Evolutionary conservation across 2,888 invertebrate species (phyloP).

Genomic region (Griposia aprilina): DNA sequence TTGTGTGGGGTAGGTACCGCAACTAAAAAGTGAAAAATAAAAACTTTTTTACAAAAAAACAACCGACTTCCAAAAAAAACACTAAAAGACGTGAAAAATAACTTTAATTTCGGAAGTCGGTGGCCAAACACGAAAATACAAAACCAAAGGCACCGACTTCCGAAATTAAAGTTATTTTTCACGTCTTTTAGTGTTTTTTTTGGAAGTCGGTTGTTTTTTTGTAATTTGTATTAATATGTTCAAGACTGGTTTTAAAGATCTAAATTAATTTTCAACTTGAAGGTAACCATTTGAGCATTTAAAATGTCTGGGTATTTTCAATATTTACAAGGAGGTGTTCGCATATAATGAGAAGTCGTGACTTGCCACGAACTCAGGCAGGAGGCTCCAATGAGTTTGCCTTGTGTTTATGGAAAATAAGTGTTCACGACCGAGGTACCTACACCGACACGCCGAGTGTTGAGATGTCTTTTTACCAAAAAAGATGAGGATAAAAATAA

Average conservation of each 20-base stretch:
- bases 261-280: conserved; percentile 42
- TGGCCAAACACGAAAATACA: too few species aligned
- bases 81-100: too few species aligned
- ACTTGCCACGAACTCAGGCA: conserved; percentile 57
- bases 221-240: conserved; percentile 14
- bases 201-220: too few species aligned
- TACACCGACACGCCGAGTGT: background rate
- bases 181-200: too few species aligned
- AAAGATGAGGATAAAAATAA: background rate
- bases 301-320: conserved; percentile 59
- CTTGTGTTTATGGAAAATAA: conserved; percentile 66
- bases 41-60: too few species aligned
- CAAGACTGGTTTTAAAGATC: conserved; percentile 21
- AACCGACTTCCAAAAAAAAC: too few species aligned
- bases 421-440: conserved; percentile 39
- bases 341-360: conserved; percentile 63
- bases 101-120: too few species aligned
- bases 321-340: conserved; percentile 61
- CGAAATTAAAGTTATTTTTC: too few species aligned
- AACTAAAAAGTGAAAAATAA: too few species aligned
- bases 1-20: too few species aligned
- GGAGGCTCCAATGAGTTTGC: conserved; percentile 52
- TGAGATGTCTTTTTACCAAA: conserved; percentile 25
- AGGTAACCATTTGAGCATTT: conserved; percentile 52
- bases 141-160: too few species aligned